Evolutionary conservation across 2,113 vertebrate species (phyloP), one percentile per base, ranked within the genome.

Genomic region (Mohoua ochrocephala): DNA sequence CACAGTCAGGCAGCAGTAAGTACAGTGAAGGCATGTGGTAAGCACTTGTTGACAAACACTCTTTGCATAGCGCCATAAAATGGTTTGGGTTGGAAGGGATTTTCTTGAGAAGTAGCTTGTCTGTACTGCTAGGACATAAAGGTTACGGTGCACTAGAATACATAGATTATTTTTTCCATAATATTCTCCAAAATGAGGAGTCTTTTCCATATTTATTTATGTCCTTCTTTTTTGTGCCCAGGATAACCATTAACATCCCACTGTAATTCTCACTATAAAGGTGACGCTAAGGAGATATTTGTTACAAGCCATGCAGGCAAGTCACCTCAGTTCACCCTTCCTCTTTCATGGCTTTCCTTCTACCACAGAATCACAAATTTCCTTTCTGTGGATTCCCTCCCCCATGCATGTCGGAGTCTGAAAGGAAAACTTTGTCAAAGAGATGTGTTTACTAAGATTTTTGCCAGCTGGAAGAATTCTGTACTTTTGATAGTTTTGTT

Each of bases 351-450:
- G 37, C 22, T 89, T 92, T 75, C 18, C 28, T 84, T 89, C 61
- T 10, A 82, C 65, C 16, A 47, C 53, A 89, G 91, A 92, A 96
- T 83, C 77, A 91, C 83, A 91, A 81, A 78, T 59, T 89, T 91
- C 44, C 31, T 68, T 89, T 92, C 30, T 68, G 35, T 7, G 6
- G 53, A 75, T 75, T 76, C 80, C 93, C 37, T 95, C 94, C 91
- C 93, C 94, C 91, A 71, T 23, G 30, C 65, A 60, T 75, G 77
- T 60, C 6, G 9, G 47, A 49, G 18, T 92, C 79, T 84, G 70
- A 94, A 92, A 94, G 69, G 65, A 92, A 95, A 97, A 94, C 41
- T 88, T 91, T 60, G 69, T 84, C 64, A 91, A 75, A 89, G 73
- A 84, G 68, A 78, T 64, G 86, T 84, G 91, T 96, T 95, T 95